Percentiles rank a stretch among this genome's conserved stretches.
Conservation (phyloP, 2,888 invertebrate species). For the Prosopocoilus inquinatus region DNA sequence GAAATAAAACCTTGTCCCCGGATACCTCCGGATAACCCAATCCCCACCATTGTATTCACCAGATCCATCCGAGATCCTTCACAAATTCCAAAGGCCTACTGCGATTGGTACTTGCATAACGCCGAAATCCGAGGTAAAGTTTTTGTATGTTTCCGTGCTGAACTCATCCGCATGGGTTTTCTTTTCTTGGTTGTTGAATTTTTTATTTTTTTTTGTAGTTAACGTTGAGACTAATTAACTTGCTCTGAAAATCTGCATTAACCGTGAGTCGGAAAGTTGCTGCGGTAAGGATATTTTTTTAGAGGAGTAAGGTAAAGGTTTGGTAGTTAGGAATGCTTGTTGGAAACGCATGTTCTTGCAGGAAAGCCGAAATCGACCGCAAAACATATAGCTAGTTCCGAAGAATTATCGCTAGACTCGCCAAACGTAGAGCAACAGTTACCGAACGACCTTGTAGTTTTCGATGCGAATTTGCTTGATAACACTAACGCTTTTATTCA, state of each 20-base stretch:
- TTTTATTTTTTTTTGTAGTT: too few species aligned
- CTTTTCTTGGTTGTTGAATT: conserved; percentile 25
- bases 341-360: conserved; percentile 52
- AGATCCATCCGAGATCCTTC: conserved; percentile 25
- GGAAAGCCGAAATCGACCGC: conserved; percentile 48
- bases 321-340: conserved; percentile 49
- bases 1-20: neutral
- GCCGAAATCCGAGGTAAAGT: conserved; percentile 45
- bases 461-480: conserved; percentile 8
- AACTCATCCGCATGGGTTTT: conserved; percentile 47
- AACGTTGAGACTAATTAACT: conserved; percentile 36
- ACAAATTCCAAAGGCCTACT: conserved; percentile 46
- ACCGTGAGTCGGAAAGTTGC: conserved; percentile 16
- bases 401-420: conserved; percentile 33
- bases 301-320: conserved; percentile 30
- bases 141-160: conserved; percentile 28
- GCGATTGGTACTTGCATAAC: conserved; percentile 46
- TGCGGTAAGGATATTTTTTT: conserved; percentile 48
- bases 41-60: conserved; percentile 27
- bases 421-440: conserved; percentile 18
- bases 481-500: conserved; percentile 48
- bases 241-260: conserved; percentile 23
- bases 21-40: conserved; percentile 4
- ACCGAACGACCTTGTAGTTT: conserved; percentile 9
- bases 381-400: conserved; percentile 44